Evolutionary conservation across 1,140 invertebrate genomes (phyloP).

Genomic region (Drosophila funebris): DNA sequence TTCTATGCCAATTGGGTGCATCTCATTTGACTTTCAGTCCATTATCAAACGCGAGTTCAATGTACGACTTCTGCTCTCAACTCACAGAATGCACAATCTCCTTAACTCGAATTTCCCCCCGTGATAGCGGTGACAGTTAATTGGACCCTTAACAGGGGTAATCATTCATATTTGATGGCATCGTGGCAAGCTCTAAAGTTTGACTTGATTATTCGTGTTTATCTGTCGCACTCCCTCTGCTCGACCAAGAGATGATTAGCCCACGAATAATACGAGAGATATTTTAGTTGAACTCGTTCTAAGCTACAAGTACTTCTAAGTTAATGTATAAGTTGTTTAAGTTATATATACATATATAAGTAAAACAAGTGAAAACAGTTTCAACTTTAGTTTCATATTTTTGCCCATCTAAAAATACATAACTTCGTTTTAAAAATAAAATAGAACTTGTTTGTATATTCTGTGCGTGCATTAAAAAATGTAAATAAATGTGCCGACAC

Average conservation of each 20-base stretch:
- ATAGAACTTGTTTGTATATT: slow-evolving; percentile 54
- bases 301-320: slow-evolving; percentile 2
- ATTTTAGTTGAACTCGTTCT: background rate
- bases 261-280: background rate
- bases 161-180: slow-evolving; percentile 60
- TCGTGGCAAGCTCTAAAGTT: slow-evolving; percentile 1
- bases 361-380: slow-evolving; percentile 12
- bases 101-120: slow-evolving; percentile 37
- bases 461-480: slow-evolving; percentile 68
- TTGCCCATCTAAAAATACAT: slow-evolving; percentile 21
- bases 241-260: background rate
- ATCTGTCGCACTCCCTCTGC: background rate
- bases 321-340: background rate
- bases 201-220: slow-evolving; percentile 4
- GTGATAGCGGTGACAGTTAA: slow-evolving; percentile 47
- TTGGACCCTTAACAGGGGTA: slow-evolving; percentile 48
- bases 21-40: slow-evolving; percentile 14
- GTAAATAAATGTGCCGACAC: slow-evolving; percentile 65
- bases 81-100: background rate
- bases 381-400: slow-evolving; percentile 21
- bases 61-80: slow-evolving; percentile 32
- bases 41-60: slow-evolving; percentile 45
- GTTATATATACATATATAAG: background rate
- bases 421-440: slow-evolving; percentile 43
- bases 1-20: slow-evolving; percentile 59